Evolutionary conservation across 2,113 vertebrate genomes (phyloP).

Genomic region (Choloepus hoffmanni): DNA sequence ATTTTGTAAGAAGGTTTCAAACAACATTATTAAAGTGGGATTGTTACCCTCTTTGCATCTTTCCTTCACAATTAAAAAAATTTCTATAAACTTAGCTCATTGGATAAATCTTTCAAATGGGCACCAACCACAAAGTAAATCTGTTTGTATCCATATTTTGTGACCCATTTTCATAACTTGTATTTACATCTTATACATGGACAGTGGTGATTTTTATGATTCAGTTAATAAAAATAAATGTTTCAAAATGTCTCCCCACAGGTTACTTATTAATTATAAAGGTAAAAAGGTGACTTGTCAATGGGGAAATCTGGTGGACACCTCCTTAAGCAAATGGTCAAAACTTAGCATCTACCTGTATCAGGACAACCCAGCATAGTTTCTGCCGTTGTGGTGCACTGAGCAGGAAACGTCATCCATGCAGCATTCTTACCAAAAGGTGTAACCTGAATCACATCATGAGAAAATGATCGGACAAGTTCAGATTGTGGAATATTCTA

Average conservation of each 20-base stretch:
- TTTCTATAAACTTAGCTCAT: not conserved
- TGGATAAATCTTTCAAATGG: not conserved
- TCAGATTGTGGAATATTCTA: not conserved
- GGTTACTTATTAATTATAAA: not conserved
- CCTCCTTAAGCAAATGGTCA: not conserved
- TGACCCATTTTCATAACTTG: not conserved
- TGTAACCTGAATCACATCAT: not conserved
- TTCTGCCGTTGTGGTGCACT: not conserved
- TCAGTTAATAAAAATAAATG: conserved; percentile 8
- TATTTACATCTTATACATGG: not conserved
- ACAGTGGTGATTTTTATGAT: not conserved
- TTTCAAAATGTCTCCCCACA: not conserved
- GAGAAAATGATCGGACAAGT: not conserved
- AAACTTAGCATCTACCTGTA: not conserved
- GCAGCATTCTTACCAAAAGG: not conserved
- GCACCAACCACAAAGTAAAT: not conserved
- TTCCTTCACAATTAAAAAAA: not conserved
- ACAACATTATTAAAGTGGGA: not conserved
- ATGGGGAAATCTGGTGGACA: not conserved
- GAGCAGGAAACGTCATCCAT: not conserved
- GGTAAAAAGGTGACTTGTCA: not conserved
- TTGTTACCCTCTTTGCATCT: not conserved
- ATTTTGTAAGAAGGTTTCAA: conserved; percentile 42
- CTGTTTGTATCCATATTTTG: not conserved
- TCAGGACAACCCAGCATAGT: not conserved